phyloP scores from a whole-genome alignment of 2,888 invertebrate species.

The Euzophera pinguis region DNA sequence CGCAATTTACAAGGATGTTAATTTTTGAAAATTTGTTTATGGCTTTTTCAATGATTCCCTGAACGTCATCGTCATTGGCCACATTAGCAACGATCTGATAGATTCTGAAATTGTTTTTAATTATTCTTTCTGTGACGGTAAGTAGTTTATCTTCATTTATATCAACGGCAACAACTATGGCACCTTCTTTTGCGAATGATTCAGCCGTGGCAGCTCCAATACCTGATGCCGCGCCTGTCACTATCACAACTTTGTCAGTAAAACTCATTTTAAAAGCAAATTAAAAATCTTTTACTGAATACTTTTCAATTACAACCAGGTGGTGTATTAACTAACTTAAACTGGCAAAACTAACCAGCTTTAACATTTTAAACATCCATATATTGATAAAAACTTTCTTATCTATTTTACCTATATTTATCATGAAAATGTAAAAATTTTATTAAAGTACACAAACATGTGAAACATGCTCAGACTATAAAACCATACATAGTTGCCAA shows the following conservation, averaged over 20 bases:
- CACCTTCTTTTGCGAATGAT: constrained; percentile 17
- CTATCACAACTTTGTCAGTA: constrained; percentile 39
- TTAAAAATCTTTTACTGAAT: too few relatives aligned
- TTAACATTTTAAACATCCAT: too few relatives aligned
- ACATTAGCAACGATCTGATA: constrained; percentile 23
- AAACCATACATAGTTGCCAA: too few relatives aligned
- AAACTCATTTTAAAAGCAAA: constrained; percentile 47
- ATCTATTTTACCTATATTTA: too few relatives aligned
- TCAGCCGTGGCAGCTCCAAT: constrained; percentile 36
- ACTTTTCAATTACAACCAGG: too few relatives aligned
- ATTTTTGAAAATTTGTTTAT: constrained; percentile 30
- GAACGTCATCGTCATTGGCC: constrained; percentile 22
- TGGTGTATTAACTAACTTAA: too few relatives aligned
- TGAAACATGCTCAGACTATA: too few relatives aligned
- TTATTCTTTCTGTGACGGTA: constrained; percentile 25
- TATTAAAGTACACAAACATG: too few relatives aligned
- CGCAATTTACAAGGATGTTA: constrained; percentile 38
- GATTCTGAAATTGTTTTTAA: too few relatives aligned
- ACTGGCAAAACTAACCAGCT: background rate
- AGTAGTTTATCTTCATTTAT: constrained; percentile 26
- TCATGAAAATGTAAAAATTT: too few relatives aligned
- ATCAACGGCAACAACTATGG: constrained; percentile 28
- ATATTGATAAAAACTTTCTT: too few relatives aligned
- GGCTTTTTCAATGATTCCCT: constrained; percentile 21
- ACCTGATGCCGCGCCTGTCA: constrained; percentile 46